Evolutionary conservation across 2,113 vertebrate species (phyloP), one percentile per base, ranked within the genome.

Genomic region (Enhydra lutris): DNA sequence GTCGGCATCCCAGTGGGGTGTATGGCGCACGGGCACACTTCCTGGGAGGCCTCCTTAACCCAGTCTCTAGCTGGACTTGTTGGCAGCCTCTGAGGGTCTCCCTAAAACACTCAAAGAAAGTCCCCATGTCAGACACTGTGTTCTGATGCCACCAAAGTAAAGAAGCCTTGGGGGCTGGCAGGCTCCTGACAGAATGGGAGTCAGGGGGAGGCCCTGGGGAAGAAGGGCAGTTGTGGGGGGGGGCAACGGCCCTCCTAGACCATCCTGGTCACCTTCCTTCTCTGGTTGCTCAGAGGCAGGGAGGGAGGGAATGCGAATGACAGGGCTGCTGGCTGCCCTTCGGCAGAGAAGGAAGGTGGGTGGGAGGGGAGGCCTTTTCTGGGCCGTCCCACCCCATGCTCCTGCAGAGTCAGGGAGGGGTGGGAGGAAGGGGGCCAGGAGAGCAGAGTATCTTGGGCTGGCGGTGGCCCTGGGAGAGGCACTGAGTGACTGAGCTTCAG

Each of bases 401-500:
- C 26, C 26, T 29, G 55, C 6, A 61, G 34, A 24, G 61, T 13
- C 61, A 63, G 61, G 26, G 61, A 63, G 26, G 50, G 63, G 10
- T 1, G 4, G 31, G 26, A 5, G 59, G 17, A 26, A 21, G 47
- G 7, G 0, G 24, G 21, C 9, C 13, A 1, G 36, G 7, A 24
- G 18, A 3, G 12, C 0, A 1, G 55, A 59, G 15, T 1, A 5
- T 14, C 82, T 76, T 1, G 6, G 73, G 73, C 55, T 21, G 24
- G n/a, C 5, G 1, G 55, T 1, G 12, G 8, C 39, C 20, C 94
- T 57, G 83, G 95, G 96, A 98, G 81, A 97, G 94, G 97, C 26
- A 17, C 81, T 67, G 95, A 96, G 91, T 95, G 96, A 24, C 85
- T 80, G 88, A 80, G 0, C 90, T 85, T 93, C 96, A 93, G 86